Conservation (phyloP, 2,888 invertebrate genomes). For the Oscheius myriophilus region DNA sequence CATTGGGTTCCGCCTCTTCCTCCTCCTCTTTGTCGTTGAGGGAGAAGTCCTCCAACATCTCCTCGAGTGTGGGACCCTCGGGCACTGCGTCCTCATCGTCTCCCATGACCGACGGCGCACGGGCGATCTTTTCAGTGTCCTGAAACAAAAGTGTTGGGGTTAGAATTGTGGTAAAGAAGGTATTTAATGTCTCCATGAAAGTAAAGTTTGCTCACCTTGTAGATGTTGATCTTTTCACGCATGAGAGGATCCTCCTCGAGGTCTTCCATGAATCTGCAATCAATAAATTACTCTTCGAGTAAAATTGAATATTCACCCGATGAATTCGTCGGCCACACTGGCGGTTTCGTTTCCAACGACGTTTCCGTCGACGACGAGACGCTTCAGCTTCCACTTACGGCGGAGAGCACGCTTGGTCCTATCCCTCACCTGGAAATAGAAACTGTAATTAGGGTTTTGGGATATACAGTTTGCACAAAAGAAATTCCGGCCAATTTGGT, state of each 20-base stretch:
- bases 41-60: conserved; percentile 90
- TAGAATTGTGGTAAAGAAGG: no score
- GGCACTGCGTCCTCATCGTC: conserved; percentile 73
- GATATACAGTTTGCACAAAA: no score
- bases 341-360: conserved; percentile 70
- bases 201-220: conserved; percentile 73
- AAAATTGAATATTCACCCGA: conserved; percentile 37
- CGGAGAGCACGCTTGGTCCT: conserved; percentile 80
- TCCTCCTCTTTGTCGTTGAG: conserved; percentile 76
- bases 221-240: conserved; percentile 92
- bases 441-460: not conserved
- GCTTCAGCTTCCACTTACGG: conserved; percentile 88
- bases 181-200: no score
- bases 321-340: conserved; percentile 70
- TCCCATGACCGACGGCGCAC: conserved; percentile 18
- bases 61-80: conserved; percentile 85
- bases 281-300: conserved; percentile 2
- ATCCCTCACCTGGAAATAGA: conserved; percentile 71
- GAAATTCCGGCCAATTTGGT: no score
- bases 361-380: conserved; percentile 77
- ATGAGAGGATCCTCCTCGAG: conserved; percentile 91
- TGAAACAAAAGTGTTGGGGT: not conserved
- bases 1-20: not conserved
- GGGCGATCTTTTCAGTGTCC: conserved; percentile 41
- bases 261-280: conserved; percentile 84